Evolutionary conservation across 2,113 vertebrate species (phyloP).

Genomic region (Siniperca knerii): DNA sequence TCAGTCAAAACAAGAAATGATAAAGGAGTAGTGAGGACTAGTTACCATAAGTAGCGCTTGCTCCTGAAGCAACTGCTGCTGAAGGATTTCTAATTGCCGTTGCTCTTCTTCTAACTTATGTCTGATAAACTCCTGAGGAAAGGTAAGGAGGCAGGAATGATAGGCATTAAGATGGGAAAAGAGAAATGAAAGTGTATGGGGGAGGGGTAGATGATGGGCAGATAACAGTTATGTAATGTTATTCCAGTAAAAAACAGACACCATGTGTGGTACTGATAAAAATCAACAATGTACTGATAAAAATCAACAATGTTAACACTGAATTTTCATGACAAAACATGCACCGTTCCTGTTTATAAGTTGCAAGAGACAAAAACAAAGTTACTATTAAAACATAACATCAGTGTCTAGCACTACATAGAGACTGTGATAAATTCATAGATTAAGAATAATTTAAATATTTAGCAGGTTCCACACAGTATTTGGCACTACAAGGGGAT

Average conservation of each 20-base stretch:
- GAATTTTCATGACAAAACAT: neutral
- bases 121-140: conserved; percentile 92
- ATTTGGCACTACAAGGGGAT: conserved; percentile 38
- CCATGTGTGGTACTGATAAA: conserved; percentile 11
- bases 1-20: conserved; percentile 30
- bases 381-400: neutral
- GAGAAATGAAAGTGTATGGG: conserved; percentile 9
- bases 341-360: neutral
- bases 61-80: conserved; percentile 96
- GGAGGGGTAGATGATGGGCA: conserved; percentile 15
- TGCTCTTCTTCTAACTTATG: conserved; percentile 96
- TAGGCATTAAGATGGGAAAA: conserved; percentile 31
- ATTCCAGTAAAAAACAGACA: conserved; percentile 39
- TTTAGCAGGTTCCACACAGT: neutral
- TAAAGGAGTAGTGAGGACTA: conserved; percentile 34
- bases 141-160: conserved; percentile 60
- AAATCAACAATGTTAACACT: neutral
- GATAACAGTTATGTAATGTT: conserved; percentile 36
- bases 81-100: conserved; percentile 94
- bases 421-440: neutral
- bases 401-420: neutral
- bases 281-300: neutral
- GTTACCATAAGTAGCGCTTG: conserved; percentile 96
- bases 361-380: neutral
- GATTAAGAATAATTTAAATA: neutral